Evolutionary conservation across 2,888 invertebrate species (phyloP).

Genomic region (Noctua comes): DNA sequence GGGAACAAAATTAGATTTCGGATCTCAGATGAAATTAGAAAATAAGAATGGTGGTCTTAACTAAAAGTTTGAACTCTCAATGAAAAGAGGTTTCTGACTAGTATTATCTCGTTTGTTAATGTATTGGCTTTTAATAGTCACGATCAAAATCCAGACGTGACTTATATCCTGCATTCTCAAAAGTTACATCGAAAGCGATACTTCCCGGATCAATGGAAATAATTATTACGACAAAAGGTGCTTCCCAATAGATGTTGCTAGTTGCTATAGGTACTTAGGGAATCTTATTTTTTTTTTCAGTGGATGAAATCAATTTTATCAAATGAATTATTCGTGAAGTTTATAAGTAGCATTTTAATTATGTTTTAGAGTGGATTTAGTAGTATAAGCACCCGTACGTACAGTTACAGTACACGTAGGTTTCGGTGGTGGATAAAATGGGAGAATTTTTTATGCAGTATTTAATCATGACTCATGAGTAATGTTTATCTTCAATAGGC

Average conservation of each 20-base stretch:
- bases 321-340: too few relatives aligned
- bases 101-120: too few relatives aligned
- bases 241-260: conserved; percentile 69
- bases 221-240: conserved; percentile 65
- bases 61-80: neutral
- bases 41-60: neutral
- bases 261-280: too few relatives aligned
- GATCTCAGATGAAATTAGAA: conserved; percentile 28
- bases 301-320: too few relatives aligned
- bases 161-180: neutral
- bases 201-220: conserved; percentile 46
- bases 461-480: conserved; percentile 79
- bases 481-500: conserved; percentile 77
- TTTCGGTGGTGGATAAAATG: conserved; percentile 86
- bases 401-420: conserved; percentile 82
- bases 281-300: too few relatives aligned
- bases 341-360: too few relatives aligned
- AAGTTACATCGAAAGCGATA: conserved; percentile 7
- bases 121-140: conserved; percentile 6
- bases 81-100: too few relatives aligned
- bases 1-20: conserved; percentile 10
- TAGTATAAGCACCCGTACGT: conserved; percentile 70
- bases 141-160: too few relatives aligned
- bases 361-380: too few relatives aligned
- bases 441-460: conserved; percentile 78